Evolutionary conservation across 2,888 invertebrate species (phyloP), one percentile per base, ranked within the genome.

Genomic region (Machimus rusticus): DNA sequence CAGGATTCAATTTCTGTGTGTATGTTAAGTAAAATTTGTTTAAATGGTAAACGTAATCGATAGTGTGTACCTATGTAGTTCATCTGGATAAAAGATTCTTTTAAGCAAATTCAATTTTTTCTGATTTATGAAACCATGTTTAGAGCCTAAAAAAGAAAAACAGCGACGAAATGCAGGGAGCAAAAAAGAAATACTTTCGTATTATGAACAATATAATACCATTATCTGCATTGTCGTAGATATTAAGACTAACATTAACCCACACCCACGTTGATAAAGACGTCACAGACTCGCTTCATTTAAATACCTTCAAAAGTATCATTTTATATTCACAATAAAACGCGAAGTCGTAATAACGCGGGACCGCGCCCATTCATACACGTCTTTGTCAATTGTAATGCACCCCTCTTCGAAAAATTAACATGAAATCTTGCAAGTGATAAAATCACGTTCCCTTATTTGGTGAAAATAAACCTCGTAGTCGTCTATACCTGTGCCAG

Each of bases 401-500:
- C 66, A 66, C 19, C 66, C 66, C 12, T 66, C 66, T 66, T 66
- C 66, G 66, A 66, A 66, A 51, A 66, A 66, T 66, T 66, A 66
- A 39, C 51, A 39, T 66, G 57, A 23, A 34, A 66, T 39, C 66
- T 37, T 74, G 84, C 19, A 66, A 84, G 37, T 84, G 84, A 39
- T 84, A 84, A 84, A 84, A 84, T 84, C 84, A 84, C 84, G 84
- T 84, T 37, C 66, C 19, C 16, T 51, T 81, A 51, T 55, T 55
- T 81, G 46, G 66, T 12, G 66, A 12, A 12, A 14, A 66, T 77
- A 37, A 19, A 16, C 14, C 19, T 46, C 4, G 43, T 81, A n/a
- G n/a, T n/a, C n/a, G n/a, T n/a, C n/a, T n/a, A 6, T 34, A 81
- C 81, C 23, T 51, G 16, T 74, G 16, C 66, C 23, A 28, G 66